These are phyloP conservation scores for Cranoglanis bouderius DNA, from an alignment of 2,113 vertebrate species.

Conservation along the genomic window DNA sequence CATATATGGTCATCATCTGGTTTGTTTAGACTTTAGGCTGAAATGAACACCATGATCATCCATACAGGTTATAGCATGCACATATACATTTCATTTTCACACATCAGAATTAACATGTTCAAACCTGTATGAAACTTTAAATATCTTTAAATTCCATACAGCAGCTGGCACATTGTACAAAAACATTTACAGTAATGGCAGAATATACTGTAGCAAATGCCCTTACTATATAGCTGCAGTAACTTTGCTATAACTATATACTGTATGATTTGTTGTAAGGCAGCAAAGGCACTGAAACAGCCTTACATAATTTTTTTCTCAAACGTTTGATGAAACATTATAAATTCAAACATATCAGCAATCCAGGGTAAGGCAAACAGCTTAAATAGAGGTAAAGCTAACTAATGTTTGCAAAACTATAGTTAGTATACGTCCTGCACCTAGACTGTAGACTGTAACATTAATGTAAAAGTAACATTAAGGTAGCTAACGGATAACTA, in stretches of 20 bases:
- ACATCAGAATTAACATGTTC: not conserved
- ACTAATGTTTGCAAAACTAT: not conserved
- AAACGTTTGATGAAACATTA: not conserved
- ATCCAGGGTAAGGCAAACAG: not conserved
- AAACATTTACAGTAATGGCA: not conserved
- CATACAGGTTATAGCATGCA: not conserved
- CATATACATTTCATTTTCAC: not conserved
- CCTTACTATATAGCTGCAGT: not conserved
- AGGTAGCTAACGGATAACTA: too few species aligned
- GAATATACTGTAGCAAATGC: not conserved
- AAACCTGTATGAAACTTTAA: not conserved
- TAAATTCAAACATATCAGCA: not conserved
- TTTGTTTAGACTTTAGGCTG: not conserved
- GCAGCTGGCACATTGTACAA: not conserved
- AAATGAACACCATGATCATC: not conserved
- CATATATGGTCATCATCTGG: constrained; percentile 1
- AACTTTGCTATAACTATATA: not conserved
- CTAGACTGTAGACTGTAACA: not conserved
- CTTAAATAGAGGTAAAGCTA: not conserved
- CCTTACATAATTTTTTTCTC: not conserved
- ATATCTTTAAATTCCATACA: not conserved
- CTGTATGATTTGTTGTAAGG: not conserved
- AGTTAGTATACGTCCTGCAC: not conserved
- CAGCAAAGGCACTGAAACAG: not conserved
- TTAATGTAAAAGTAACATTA: not conserved